Evolutionary conservation across 37 sponge, comb jelly and placozoan genomes (phyloP), one percentile per base, ranked within the genome.

Genomic region (Chondrilla cf. caribensis): DNA sequence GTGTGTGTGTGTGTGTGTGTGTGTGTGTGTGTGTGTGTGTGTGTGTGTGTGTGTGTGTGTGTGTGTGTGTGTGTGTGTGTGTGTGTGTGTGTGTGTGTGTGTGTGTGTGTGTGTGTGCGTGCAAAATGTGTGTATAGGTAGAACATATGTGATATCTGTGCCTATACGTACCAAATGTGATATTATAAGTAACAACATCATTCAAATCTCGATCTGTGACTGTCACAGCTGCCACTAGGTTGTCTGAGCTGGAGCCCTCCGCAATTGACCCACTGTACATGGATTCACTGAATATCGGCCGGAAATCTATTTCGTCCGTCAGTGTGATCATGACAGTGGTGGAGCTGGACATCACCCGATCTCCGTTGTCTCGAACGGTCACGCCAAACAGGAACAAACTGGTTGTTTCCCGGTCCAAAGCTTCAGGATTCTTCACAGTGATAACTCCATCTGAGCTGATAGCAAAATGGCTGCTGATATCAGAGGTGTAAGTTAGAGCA

Each of bases 401-500:
- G 18, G 9, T 2, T 25, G 0, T 39, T 15, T 73, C 76, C 18
- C 44, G 41, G 44, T 73, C 76, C 8, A 73, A 38, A 2, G 15
- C 76, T 41, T 3, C 25, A 3, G 68, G 68, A 33, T 42, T 39
- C 2, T n/a, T 37, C 40, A 73, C 76, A n/a, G 1, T 15, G 25
- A 73, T 73, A 18, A 39, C 42, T 17, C 76, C 76, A 2, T 21
- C 17, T 1, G 14, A 39, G 3, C 21, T n/a, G 24, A 39, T 25
- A 73, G 8, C 21, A 22, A 73, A 39, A 73, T 36, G 35, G 44
- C 41, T 73, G 43, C 24, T 37, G 36, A 4, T 42, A 40, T 25
- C 41, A 15, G 25, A 64, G 2, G 71, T 18, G 77, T 78, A 95
- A 0, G 22, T 32, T 2, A 91, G 37, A 11, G 80, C 81, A 47